Conservation (phyloP, 2,888 invertebrate species). For the Melanotus villosus region DNA sequence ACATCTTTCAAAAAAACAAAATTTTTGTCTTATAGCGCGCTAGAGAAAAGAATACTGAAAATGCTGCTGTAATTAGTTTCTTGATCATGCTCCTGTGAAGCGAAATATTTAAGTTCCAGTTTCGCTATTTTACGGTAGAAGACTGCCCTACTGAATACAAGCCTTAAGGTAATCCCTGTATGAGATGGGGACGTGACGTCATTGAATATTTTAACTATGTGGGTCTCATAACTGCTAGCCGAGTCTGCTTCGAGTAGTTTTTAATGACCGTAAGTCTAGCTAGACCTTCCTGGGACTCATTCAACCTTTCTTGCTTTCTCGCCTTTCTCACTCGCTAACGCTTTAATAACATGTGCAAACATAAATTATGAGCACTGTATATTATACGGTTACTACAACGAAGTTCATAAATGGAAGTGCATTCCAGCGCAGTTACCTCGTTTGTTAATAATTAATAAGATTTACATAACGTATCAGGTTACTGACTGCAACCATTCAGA, state of each 20-base stretch:
- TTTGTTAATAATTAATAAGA: constrained; percentile 13
- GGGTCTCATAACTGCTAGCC: constrained; percentile 27
- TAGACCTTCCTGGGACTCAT: constrained; percentile 21
- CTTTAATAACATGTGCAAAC: constrained; percentile 8
- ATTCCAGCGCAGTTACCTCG: background rate
- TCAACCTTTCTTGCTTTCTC: constrained; percentile 17
- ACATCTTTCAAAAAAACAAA: no score
- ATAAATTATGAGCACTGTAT: constrained; percentile 5
- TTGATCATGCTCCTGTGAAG: no score
- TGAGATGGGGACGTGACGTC: constrained; percentile 42
- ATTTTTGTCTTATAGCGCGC: no score
- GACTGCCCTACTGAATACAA: no score
- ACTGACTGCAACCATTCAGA: constrained; percentile 4
- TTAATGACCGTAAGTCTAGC: constrained; percentile 28
- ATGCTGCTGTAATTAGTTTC: no score
- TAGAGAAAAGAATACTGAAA: no score
- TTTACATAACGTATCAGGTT: background rate
- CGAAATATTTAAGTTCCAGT: no score
- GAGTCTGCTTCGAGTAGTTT: constrained; percentile 31
- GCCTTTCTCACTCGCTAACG: background rate
- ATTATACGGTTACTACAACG: background rate
- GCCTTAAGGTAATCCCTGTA: constrained; percentile 44
- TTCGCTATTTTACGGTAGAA: no score
- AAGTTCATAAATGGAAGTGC: background rate
- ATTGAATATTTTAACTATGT: constrained; percentile 43